Evolutionary conservation across 1,140 invertebrate genomes (phyloP).

Genomic region (Papilio dardanus): DNA sequence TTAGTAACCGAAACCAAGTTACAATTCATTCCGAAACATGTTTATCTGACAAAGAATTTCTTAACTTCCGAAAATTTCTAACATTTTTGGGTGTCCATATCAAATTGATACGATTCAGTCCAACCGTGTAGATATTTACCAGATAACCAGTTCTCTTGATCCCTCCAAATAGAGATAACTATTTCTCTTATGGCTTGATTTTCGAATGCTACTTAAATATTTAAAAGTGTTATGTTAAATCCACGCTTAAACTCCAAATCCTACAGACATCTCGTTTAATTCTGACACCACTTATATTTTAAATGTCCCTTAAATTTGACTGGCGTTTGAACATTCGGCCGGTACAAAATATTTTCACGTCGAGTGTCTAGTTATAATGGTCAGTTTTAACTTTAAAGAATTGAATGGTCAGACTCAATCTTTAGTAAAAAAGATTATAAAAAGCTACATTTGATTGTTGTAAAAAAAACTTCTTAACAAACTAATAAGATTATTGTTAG

Average conservation of each 20-base stretch:
- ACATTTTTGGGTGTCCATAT: slow-evolving; percentile 58
- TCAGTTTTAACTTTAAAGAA: slow-evolving; percentile 21
- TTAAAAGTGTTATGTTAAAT: too few relatives aligned
- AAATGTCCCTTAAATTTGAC: too few relatives aligned
- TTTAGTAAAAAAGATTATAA: slow-evolving; percentile 13
- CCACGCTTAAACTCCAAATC: too few relatives aligned
- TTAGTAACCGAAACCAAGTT: too few relatives aligned
- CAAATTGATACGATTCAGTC: slow-evolving; percentile 61
- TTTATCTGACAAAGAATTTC: slow-evolving; percentile 31
- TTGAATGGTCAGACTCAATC: slow-evolving; percentile 19
- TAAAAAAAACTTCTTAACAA: slow-evolving; percentile 3
- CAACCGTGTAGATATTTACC: slow-evolving; percentile 53
- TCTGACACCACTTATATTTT: too few relatives aligned
- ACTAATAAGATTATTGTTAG: neutral
- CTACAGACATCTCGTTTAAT: too few relatives aligned
- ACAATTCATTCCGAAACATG: neutral
- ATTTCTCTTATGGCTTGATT: too few relatives aligned
- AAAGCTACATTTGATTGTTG: slow-evolving; percentile 9
- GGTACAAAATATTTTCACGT: slow-evolving; percentile 20
- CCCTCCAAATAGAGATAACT: slow-evolving; percentile 21
- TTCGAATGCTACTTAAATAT: too few relatives aligned
- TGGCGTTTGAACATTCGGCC: too few relatives aligned
- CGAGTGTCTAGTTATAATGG: slow-evolving; percentile 46
- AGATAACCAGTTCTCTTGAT: slow-evolving; percentile 43
- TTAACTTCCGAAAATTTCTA: slow-evolving; percentile 58